Evolutionary conservation across 2,888 invertebrate genomes (phyloP).

Genomic region (Drosophila anomalata): DNA sequence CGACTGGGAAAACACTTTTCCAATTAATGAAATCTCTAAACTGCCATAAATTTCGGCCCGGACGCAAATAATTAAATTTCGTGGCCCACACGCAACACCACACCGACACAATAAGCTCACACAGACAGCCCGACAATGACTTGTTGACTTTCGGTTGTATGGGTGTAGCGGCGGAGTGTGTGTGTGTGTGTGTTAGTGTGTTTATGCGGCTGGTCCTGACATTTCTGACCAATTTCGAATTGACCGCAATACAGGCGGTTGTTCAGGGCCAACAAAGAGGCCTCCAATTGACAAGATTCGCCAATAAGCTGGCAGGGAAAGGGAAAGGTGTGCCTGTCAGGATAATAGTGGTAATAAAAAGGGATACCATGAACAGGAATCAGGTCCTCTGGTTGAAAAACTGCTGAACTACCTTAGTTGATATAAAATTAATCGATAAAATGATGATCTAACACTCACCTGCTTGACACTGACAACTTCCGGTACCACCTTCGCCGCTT

Average conservation of each 20-base stretch:
- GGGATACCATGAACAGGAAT: background rate
- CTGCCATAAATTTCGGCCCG: constrained; percentile 78
- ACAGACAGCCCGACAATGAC: constrained; percentile 39
- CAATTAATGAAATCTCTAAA: constrained; percentile 83
- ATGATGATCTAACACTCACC: constrained; percentile 84
- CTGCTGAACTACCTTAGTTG: too few relatives aligned
- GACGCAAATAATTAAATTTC: constrained; percentile 79
- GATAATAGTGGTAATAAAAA: constrained; percentile 7
- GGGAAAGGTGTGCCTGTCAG: background rate
- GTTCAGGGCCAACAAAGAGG: constrained; percentile 45
- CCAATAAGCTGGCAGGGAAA: constrained; percentile 4
- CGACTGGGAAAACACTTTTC: constrained; percentile 76
- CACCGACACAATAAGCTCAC: constrained; percentile 11
- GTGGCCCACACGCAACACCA: constrained; percentile 50
- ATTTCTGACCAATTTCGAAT: constrained; percentile 54
- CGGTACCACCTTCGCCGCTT: constrained; percentile 71
- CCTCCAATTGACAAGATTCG: constrained; percentile 45
- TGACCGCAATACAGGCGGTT: constrained; percentile 61
- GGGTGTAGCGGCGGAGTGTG: constrained; percentile 20
- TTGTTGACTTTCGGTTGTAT: constrained; percentile 61
- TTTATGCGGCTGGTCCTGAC: constrained; percentile 50
- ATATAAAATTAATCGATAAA: too few relatives aligned
- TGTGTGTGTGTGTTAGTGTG: constrained; percentile 3
- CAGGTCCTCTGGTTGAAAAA: background rate
- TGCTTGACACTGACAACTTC: constrained; percentile 88